Conservation (phyloP, 2,797 vertebrate genomes). For the Anas acuta region DNA sequence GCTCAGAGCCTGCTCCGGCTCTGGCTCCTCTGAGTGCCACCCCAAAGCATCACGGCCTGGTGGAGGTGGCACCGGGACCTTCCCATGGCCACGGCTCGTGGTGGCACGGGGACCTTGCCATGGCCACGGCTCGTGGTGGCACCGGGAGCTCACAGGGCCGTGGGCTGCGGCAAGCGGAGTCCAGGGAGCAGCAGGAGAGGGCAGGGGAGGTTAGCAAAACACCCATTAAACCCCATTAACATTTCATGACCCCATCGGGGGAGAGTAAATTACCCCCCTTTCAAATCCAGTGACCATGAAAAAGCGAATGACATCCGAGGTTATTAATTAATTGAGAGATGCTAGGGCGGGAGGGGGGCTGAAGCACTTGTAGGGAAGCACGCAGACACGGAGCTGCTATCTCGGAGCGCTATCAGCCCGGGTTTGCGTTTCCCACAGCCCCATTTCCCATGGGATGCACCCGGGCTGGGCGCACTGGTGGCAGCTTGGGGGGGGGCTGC, state of each 20-base stretch:
- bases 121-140: not conserved
- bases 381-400: not conserved
- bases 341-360: not conserved
- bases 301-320: not conserved
- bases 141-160: not conserved
- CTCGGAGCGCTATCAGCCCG: not conserved
- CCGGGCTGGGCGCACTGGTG: not conserved
- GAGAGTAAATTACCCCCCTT: not conserved
- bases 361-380: not conserved
- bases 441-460: not conserved
- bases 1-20: not conserved
- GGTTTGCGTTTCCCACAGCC: accelerated
- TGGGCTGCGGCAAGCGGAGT: not conserved
- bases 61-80: not conserved
- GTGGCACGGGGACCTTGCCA: not conserved
- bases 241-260: not conserved
- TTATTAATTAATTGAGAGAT: not conserved
- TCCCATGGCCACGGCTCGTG: not conserved
- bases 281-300: not conserved
- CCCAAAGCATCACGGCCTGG: not conserved
- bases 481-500: not conserved
- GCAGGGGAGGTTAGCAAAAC: not conserved
- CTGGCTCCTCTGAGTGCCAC: not conserved
- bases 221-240: not conserved
- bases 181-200: not conserved